phyloP scores from a whole-genome alignment of 2,888 invertebrate genomes.

The Acronicta aceris region DNA sequence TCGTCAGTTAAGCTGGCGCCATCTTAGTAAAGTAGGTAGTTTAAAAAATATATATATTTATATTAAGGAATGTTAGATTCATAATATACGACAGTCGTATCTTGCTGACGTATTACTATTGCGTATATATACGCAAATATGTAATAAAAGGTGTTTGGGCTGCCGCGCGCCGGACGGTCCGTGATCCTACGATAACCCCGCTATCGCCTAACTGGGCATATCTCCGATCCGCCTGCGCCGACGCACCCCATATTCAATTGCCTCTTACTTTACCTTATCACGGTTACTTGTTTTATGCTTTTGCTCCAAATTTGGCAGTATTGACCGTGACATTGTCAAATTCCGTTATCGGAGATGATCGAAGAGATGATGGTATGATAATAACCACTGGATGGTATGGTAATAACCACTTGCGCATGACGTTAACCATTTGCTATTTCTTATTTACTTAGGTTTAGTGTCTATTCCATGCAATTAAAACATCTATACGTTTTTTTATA shows the following conservation, averaged over 20 bases:
- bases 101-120: too few species aligned
- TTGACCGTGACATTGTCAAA: constrained; percentile 44
- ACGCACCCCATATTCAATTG: constrained; percentile 12
- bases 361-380: constrained; percentile 5
- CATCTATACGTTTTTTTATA: too few species aligned
- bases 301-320: constrained; percentile 54
- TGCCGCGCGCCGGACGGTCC: constrained; percentile 24
- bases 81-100: too few species aligned
- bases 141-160: constrained; percentile 18
- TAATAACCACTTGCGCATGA: background rate
- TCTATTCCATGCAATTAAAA: too few species aligned
- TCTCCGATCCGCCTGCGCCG: constrained; percentile 13
- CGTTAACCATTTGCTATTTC: constrained; percentile 15
- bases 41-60: too few species aligned
- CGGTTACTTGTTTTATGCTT: constrained; percentile 25
- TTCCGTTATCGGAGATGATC: constrained; percentile 16
- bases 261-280: constrained; percentile 28
- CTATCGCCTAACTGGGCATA: constrained; percentile 22
- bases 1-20: too few species aligned
- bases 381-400: background rate
- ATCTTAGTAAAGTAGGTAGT: too few species aligned
- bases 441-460: constrained; percentile 8
- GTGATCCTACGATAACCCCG: constrained; percentile 46
- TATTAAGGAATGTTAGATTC: too few species aligned
- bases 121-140: constrained; percentile 9